Conservation (phyloP, 37 sponge, comb jelly and placozoan genomes). For the Chondrilla cf. caribensis region DNA sequence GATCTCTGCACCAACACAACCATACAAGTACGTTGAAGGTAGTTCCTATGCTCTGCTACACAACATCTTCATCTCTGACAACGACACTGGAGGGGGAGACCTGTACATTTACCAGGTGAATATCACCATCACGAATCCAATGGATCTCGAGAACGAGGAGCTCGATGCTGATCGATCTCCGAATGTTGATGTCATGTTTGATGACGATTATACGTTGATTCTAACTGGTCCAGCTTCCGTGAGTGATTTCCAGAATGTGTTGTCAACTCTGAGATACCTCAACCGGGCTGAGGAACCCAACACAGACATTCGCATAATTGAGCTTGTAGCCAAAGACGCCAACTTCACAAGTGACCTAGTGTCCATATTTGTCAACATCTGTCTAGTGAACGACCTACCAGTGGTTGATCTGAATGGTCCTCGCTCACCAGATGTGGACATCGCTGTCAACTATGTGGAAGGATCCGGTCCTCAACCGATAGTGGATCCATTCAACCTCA, state of each 20-base stretch:
- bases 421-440: slow-evolving; percentile 26
- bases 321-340: slow-evolving; percentile 53
- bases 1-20: slow-evolving; percentile 36
- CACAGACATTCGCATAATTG: slow-evolving; percentile 32
- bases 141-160: slow-evolving; percentile 34
- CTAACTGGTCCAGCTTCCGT: slow-evolving; percentile 74
- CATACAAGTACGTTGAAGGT: slow-evolving; percentile 61
- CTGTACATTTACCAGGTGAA: slow-evolving; percentile 22
- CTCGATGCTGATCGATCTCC: slow-evolving; percentile 32
- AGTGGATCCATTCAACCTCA: slow-evolving; percentile 37
- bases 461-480: slow-evolving; percentile 65
- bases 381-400: slow-evolving; percentile 67
- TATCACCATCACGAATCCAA: slow-evolving; percentile 56
- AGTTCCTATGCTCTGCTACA: slow-evolving; percentile 33
- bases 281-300: slow-evolving; percentile 77
- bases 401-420: slow-evolving; percentile 72
- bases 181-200: slow-evolving; percentile 29
- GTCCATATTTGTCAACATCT: slow-evolving; percentile 38
- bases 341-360: slow-evolving; percentile 29
- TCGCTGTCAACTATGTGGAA: slow-evolving; percentile 68
- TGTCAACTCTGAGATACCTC: slow-evolving; percentile 62
- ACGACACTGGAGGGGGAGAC: slow-evolving; percentile 63
- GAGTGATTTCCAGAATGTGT: slow-evolving; percentile 56
- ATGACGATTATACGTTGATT: slow-evolving; percentile 28
- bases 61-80: slow-evolving; percentile 50